Percentiles rank a stretch among this genome's conserved stretches.
These are phyloP conservation scores for Anthopleura sola DNA, from an alignment of 64 coral and sea anemone genomes.

Conservation along the genomic window DNA sequence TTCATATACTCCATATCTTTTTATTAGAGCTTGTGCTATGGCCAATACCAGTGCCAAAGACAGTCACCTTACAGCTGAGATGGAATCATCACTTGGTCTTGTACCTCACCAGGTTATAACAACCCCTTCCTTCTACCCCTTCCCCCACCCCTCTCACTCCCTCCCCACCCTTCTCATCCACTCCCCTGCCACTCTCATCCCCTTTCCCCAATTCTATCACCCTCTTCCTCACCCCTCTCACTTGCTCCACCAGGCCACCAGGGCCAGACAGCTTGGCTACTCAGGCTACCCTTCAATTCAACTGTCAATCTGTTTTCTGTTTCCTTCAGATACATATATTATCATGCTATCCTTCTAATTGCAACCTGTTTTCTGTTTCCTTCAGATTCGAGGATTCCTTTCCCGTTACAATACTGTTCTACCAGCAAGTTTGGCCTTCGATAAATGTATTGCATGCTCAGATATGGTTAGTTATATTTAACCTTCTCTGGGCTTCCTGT, in stretches of 20 bases:
- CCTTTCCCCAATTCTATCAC: no score
- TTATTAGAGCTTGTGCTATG: conserved; percentile 16
- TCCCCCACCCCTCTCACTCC: no score
- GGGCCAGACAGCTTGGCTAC: no score
- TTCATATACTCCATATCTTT: neutral
- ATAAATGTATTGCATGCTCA: conserved; percentile 91
- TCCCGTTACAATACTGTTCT: conserved; percentile 90
- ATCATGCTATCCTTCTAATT: no score
- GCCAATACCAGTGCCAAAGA: conserved; percentile 97
- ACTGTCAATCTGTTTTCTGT: no score
- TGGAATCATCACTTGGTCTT: conserved; percentile 72
- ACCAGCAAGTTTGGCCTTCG: conserved; percentile 92
- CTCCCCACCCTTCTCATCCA: no score
- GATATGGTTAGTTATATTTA: conserved; percentile 23
- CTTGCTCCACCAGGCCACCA: no score
- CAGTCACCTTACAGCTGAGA: conserved; percentile 82
- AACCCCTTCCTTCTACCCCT: no score
- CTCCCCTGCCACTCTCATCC: no score
- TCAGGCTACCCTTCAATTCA: no score
- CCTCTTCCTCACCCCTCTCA: no score
- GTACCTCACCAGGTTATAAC: conserved; percentile 84
- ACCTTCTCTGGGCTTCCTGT: neutral
- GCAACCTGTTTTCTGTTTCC: neutral
- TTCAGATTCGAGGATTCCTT: conserved; percentile 93
- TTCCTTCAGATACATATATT: no score